Base-by-base conservation (phyloP, 2,797 vertebrate genomes). In the Hypotaenidia philippensis region DNA sequence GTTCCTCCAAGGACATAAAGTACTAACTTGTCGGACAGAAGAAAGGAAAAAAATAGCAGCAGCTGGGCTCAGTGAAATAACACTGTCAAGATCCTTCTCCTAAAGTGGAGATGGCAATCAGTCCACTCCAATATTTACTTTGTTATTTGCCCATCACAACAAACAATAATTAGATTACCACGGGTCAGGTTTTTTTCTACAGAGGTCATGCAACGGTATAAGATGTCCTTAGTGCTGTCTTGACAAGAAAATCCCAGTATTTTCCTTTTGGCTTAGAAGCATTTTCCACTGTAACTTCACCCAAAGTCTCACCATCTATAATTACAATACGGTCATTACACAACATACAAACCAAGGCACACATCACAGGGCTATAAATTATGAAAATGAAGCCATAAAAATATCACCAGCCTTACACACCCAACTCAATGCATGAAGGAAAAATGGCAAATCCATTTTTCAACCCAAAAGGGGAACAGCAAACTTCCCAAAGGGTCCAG, bases 101-200 rank as follows among this genome's bases (percentile, higher is more conserved):
- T 92, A 84, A 96, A 96, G 80, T 71, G 76, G 38, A 96, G 74
- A 93, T 94, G 94, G 95, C 93, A 96, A 93, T 96, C 94, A 90
- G 66, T 69, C 83, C 83, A 27, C 75, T 95, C 87, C 87, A 89
- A 94, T 94, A 97, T 92, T 96, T 96, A 94, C 84, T 97, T 95
- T 94, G 81, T 91, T 97, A 97, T 85, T 88, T 89, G 82, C 76
- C 75, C 83, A 95, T 93, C 94, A 93, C 85, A 83, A 90, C 78
- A 94, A 93, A 93, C 82, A 90, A 96, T 96, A 96, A 97, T 97
- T 95, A 92, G 77, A 96, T 97, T 96, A 97, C 36, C 77, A 85
- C 34, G 53, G 94, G 92, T 94, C 95, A 90, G 52, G 44, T 11
- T 29, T 91, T 93, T 87, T 93, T 79, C 93, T 74, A 36, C 31